Conservation (phyloP, 2,888 invertebrate species). For the Tethea ocularis region DNA sequence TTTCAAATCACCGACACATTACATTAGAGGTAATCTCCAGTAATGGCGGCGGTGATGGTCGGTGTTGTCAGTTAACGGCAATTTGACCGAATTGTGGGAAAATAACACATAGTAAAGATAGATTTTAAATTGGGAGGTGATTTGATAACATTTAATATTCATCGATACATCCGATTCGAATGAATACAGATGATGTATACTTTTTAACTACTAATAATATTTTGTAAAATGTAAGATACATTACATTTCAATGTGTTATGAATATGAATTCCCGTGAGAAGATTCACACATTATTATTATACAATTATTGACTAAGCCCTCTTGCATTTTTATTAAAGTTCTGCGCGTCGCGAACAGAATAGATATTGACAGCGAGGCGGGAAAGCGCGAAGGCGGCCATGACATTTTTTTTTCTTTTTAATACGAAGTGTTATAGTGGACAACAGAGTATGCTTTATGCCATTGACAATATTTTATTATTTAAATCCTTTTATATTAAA, state of each 20-base stretch:
- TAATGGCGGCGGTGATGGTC: constrained; percentile 66
- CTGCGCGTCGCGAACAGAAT: constrained; percentile 45
- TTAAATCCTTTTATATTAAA: constrained; percentile 29
- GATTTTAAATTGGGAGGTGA: constrained; percentile 7
- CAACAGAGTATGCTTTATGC: constrained; percentile 49
- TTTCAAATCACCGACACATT: constrained; percentile 80
- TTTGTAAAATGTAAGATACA: constrained; percentile 27
- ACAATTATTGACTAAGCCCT: constrained; percentile 48
- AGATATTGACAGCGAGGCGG: constrained; percentile 65
- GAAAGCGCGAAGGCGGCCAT: constrained; percentile 60
- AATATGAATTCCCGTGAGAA: constrained; percentile 34
- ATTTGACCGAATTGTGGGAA: constrained; percentile 49
- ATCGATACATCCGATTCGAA: constrained; percentile 14
- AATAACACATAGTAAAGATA: constrained; percentile 31
- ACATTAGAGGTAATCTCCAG: constrained; percentile 78
- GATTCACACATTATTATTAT: constrained; percentile 39
- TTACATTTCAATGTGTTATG: constrained; percentile 30
- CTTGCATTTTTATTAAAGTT: constrained; percentile 47
- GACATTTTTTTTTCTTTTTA: constrained; percentile 62
- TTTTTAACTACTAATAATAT: constrained; percentile 23
- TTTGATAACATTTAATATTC: constrained; percentile 29
- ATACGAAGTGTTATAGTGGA: constrained; percentile 52
- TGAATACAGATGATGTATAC: constrained; percentile 11
- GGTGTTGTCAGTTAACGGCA: constrained; percentile 60
- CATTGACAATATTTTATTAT: constrained; percentile 29